Base-by-base conservation (phyloP, 2,888 invertebrate genomes). In the Podotricha telesiphe region DNA sequence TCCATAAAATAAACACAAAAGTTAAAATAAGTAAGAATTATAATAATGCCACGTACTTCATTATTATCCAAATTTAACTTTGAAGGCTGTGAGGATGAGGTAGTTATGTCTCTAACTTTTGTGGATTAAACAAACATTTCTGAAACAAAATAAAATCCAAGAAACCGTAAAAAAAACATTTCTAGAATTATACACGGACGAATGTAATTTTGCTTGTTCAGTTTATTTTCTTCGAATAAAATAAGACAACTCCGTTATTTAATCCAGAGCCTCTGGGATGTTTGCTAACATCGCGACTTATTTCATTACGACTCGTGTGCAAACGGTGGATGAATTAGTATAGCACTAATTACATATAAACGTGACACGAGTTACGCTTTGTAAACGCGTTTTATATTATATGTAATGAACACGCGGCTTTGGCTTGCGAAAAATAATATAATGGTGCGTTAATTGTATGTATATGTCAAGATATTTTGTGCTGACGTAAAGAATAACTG, bases 251-350 rank as follows among this genome's bases (percentile, higher is more conserved):
- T 20, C 4, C 2, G 1, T 45, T 45, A 45, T 62, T 48, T 48
- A 62, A 50, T 62, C 19, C 28, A 13, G 62, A 34, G n/a, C 62
- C 47, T 62, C 48, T 34, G 19, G 48, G 62, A 37, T 50, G 19
- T 37, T 50, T 37, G 34, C 37, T 8, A 67, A 62, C 53, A 22
- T 53, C 53, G 53, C 45, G 42, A 67, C 61, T 55, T 62, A 62
- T 67, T 67, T 67, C 47, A 59, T 66, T 67, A 63, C 56, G 50
- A 58, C 53, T 47, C 37, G 58, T 67, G 59, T 64, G 58, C 58
- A 67, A 61, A 51, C 61, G 40, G 20, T 59, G 62, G 62, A 63
- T 66, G 67, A 64, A 70, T 70, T 67, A 70, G 51, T 67, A 58
- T 67, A 63, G 59, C 19, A 59, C 45, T 59, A 67, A 70, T 70